Evolutionary conservation across 2,113 vertebrate species (phyloP), one percentile per base, ranked within the genome.

Genomic region (Epinephelus moara): DNA sequence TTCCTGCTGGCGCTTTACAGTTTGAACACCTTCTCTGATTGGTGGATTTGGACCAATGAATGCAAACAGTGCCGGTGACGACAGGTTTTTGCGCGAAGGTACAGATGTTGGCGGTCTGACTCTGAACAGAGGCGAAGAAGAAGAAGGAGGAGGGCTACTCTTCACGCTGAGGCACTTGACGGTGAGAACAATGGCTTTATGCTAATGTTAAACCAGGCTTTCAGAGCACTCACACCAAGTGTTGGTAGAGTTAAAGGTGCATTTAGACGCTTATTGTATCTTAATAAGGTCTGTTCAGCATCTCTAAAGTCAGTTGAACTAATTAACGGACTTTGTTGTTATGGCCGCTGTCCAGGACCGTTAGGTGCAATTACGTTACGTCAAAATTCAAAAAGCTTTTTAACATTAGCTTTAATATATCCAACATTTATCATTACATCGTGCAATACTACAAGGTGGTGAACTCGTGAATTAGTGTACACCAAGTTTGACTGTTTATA

Each of bases 1-100:
- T 27, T 80, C 0, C 59, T 85, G 49, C 59, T 85, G 49, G 73
- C 82, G 89, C 85, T 1, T 5, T 30, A 0, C 12, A 42, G 12
- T 19, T 30, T 1, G 14, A 75, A 47, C 6, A 0, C 45, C 0
- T 3, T 1, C 79, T 47, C n/a, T 81, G 80, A 94, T 93, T 90
- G 85, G 92, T 80, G 52, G 25, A 37, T 55, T 62, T 60, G 37
- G 85, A 78, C 95, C 94, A 95, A 95, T 94, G 49, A 68, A 3
- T 1, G 25, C 40, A 19, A 12, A 69, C 3, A 18, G n/a, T 23
- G 1, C 9, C 0, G 25, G 12, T 92, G 89, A 94, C 92, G 91
- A 82, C 69, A 30, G 79, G 40, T 90, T 94, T 94, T 93, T 93
- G 94, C 93, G 93, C 93, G 83, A 88, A 90, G 59, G 71, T 89